Evolutionary conservation across 2,797 vertebrate species (phyloP).

Genomic region (Sternotherus odoratus): DNA sequence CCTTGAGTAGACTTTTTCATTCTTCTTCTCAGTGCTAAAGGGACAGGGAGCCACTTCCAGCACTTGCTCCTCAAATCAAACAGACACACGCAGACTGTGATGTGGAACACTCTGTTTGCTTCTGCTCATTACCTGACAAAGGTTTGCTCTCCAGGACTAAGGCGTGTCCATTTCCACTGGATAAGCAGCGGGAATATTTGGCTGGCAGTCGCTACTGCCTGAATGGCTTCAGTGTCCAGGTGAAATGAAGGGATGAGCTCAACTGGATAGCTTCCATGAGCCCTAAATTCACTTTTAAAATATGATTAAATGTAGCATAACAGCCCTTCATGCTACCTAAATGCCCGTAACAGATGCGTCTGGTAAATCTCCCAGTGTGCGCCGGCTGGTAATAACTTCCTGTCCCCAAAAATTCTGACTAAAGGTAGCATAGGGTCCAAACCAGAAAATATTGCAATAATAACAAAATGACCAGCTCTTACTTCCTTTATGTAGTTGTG

Average conservation of each 20-base stretch:
- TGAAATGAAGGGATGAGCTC: neutral
- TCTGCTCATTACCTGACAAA: neutral
- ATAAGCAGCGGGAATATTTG: neutral
- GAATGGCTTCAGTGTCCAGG: neutral
- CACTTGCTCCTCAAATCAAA: neutral
- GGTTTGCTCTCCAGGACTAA: neutral
- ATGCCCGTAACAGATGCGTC: neutral
- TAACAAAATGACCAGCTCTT: neutral
- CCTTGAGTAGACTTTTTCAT: neutral
- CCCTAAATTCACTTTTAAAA: neutral
- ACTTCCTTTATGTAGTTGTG: neutral
- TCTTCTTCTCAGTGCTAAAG: neutral
- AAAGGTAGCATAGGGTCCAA: neutral
- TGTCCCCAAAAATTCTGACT: fast-evolving
- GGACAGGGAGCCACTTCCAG: neutral
- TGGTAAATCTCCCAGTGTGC: neutral
- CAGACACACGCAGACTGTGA: neutral
- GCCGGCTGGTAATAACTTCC: neutral
- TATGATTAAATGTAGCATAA: neutral
- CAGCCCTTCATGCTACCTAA: neutral
- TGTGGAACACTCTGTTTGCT: neutral
- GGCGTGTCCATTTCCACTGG: neutral
- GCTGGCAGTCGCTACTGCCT: neutral
- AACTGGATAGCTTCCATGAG: neutral
- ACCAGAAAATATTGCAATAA: neutral